phyloP scores from a whole-genome alignment of 1,140 invertebrate genomes.

The Drosophila sp. region DNA sequence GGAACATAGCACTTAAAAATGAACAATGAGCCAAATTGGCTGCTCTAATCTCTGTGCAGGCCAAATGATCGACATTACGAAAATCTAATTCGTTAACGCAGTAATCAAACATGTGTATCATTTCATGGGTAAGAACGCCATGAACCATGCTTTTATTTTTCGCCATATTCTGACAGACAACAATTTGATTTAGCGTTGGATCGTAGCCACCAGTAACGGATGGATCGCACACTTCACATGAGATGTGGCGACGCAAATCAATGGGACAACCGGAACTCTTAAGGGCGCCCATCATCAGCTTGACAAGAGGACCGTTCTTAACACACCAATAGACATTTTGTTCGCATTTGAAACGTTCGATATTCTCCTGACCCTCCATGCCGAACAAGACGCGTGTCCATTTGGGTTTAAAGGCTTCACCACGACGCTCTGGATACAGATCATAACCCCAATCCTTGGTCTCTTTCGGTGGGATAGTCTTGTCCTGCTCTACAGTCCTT shows the following conservation, averaged over 20 bases:
- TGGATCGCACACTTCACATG: conserved; percentile 94
- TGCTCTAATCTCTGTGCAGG: conserved; percentile 96
- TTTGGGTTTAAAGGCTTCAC: conserved; percentile 84
- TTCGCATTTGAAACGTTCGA: conserved; percentile 92
- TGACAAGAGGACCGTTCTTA: conserved; percentile 91
- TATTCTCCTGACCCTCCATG: conserved; percentile 86
- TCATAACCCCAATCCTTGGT: conserved; percentile 88
- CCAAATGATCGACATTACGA: conserved; percentile 95
- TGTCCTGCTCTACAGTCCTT: neutral
- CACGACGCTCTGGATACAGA: conserved; percentile 93
- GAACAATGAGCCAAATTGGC: conserved; percentile 97
- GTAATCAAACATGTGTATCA: conserved; percentile 98
- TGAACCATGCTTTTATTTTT: conserved; percentile 87
- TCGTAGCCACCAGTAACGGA: conserved; percentile 96
- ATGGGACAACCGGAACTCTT: conserved; percentile 92
- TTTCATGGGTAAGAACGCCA: conserved; percentile 94
- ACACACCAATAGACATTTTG: conserved; percentile 88
- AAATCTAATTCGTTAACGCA: conserved; percentile 95
- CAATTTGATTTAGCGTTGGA: conserved; percentile 89
- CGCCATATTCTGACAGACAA: conserved; percentile 95
- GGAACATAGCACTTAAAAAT: conserved; percentile 90
- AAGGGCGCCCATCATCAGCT: conserved; percentile 93
- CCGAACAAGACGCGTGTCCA: conserved; percentile 85
- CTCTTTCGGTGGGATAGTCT: conserved; percentile 11
- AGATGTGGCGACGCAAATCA: conserved; percentile 93